Conservation (phyloP, 64 coral and sea anemone genomes). For the Dendrophyllia cribrosa region DNA sequence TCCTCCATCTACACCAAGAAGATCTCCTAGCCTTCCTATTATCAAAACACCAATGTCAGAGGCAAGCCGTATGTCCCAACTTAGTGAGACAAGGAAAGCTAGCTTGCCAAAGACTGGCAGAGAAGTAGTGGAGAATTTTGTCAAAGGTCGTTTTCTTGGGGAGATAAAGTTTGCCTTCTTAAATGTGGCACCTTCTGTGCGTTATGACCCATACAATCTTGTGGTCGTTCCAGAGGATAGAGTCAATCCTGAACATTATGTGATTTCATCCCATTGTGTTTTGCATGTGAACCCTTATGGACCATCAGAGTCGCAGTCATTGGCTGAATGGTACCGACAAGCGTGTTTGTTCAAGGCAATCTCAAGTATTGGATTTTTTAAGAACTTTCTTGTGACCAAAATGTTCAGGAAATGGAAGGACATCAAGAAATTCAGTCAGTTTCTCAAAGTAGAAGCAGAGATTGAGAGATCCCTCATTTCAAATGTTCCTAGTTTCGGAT, state of each 20-base stretch:
- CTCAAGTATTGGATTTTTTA: slow-evolving; percentile 88
- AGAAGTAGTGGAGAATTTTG: slow-evolving; percentile 91
- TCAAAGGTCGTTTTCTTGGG: slow-evolving; percentile 88
- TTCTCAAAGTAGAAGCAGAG: slow-evolving; percentile 73
- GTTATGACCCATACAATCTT: slow-evolving; percentile 95
- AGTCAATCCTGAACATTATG: slow-evolving; percentile 96
- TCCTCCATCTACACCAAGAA: slow-evolving; percentile 78
- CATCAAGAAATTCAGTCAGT: slow-evolving; percentile 84
- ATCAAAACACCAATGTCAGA: slow-evolving; percentile 31
- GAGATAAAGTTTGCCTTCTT: slow-evolving; percentile 94
- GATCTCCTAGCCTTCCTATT: slow-evolving; percentile 56
- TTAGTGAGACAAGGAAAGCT: slow-evolving; percentile 45
- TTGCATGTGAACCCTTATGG: slow-evolving; percentile 80
- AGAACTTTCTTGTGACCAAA: slow-evolving; percentile 88
- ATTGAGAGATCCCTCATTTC: slow-evolving; percentile 80
- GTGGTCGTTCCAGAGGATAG: slow-evolving; percentile 86
- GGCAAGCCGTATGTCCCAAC: neutral
- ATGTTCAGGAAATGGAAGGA: slow-evolving; percentile 92
- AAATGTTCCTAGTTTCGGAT: slow-evolving; percentile 97
- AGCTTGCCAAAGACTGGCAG: slow-evolving; percentile 66
- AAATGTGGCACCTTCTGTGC: slow-evolving; percentile 71
- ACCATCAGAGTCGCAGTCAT: slow-evolving; percentile 87
- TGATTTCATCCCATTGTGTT: slow-evolving; percentile 94
- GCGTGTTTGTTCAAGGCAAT: slow-evolving; percentile 86
- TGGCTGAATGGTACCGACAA: slow-evolving; percentile 95